Conservation (phyloP, 2,797 vertebrate species). For the Dallia pectoralis region DNA sequence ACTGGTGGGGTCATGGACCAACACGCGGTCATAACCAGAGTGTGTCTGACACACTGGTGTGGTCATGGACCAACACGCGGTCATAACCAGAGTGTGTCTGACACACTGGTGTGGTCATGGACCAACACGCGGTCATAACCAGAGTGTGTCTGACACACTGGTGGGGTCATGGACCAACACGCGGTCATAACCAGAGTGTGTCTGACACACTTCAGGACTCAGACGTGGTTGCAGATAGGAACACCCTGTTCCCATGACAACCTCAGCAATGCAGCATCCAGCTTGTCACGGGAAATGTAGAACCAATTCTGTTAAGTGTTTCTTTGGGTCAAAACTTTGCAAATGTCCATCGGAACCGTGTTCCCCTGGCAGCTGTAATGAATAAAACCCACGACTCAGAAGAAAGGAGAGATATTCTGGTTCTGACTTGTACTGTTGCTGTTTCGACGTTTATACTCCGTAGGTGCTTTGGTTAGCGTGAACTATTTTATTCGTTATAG, state of each 20-base stretch:
- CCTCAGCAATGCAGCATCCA: neutral
- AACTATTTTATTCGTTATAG: too few species aligned
- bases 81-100: too few species aligned
- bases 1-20: neutral
- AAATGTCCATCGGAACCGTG: neutral
- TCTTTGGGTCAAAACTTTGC: too few species aligned
- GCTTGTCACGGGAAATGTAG: conserved; percentile 36
- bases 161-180: conserved; percentile 1
- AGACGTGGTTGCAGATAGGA: neutral
- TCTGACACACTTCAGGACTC: conserved; percentile 33
- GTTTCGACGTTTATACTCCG: too few species aligned
- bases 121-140: too few species aligned
- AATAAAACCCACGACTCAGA: neutral
- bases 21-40: too few species aligned
- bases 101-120: neutral
- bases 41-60: neutral
- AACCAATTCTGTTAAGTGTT: neutral
- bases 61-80: conserved; percentile 6
- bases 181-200: conserved; percentile 38
- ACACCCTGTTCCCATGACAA: conserved; percentile 8
- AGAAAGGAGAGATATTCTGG: too few species aligned
- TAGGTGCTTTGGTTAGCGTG: too few species aligned
- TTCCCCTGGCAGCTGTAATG: neutral
- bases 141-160: too few species aligned
- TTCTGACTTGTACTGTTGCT: too few species aligned